Evolutionary conservation across 1,140 invertebrate genomes (phyloP).

Genomic region (Papilio polyxenes): DNA sequence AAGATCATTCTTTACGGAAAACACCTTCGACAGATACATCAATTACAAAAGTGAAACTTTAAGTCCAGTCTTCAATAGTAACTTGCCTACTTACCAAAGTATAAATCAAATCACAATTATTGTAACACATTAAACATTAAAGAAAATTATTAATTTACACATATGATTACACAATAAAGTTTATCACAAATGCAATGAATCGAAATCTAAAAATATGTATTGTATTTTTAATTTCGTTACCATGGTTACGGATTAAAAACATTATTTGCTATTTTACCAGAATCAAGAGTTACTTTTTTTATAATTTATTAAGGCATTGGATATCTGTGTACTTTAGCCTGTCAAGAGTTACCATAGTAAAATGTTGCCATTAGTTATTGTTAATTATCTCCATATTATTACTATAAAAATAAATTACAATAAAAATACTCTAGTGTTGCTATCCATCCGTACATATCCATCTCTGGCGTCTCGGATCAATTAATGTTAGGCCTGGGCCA

Average conservation of each 20-base stretch:
- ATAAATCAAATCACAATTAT: not conserved
- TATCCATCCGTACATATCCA: no score
- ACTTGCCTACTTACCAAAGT: not conserved
- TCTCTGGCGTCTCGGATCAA: no score
- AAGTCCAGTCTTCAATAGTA: not conserved
- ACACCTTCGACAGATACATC: no score
- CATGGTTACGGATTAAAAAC: slow-evolving; percentile 1
- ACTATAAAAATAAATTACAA: no score
- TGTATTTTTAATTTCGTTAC: not conserved
- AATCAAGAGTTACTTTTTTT: not conserved
- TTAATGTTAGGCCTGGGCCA: no score
- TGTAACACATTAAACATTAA: not conserved
- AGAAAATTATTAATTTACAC: not conserved
- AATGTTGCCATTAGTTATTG: not conserved
- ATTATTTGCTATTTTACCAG: not conserved
- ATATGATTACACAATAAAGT: not conserved
- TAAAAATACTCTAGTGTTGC: no score
- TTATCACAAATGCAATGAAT: not conserved
- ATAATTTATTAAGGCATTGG: no score
- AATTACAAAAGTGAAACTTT: no score
- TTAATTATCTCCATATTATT: no score
- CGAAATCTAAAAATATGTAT: not conserved
- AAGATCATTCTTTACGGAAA: no score
- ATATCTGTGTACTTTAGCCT: no score
- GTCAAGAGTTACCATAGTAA: not conserved